A percentile compares a stretch with the other conserved stretches of the same genome.
Conservation (phyloP, 2,113 vertebrate species). For the Edolisoma coerulescens region DNA sequence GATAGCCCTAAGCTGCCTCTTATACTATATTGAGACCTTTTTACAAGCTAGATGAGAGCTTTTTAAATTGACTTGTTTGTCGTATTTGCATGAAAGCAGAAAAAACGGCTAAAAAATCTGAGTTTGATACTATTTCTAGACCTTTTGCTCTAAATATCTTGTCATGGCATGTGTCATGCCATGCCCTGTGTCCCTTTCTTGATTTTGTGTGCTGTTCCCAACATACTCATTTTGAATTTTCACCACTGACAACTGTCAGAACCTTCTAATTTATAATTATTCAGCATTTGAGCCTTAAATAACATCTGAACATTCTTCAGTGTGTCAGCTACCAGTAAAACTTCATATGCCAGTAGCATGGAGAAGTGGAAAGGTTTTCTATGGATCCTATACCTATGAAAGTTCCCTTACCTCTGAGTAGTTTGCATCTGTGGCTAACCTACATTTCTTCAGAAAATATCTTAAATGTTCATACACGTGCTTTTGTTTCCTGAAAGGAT, state of each 20-base stretch:
- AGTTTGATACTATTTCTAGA: not conserved
- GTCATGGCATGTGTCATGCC: not conserved
- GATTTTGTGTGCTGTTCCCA: not conserved
- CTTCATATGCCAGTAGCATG: not conserved
- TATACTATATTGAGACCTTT: not conserved
- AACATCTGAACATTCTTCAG: not conserved
- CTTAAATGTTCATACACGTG: not conserved
- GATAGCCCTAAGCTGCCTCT: not conserved
- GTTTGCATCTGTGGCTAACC: not conserved
- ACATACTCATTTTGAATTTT: not conserved
- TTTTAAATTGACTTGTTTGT: not conserved
- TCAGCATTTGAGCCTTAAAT: not conserved
- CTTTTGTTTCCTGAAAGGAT: constrained; percentile 24
- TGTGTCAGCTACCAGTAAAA: not conserved
- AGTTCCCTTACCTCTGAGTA: not conserved
- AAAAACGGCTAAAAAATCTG: not conserved
- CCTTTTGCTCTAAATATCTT: not conserved
- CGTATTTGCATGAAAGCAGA: not conserved
- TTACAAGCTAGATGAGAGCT: not conserved
- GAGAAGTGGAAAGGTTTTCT: not conserved
- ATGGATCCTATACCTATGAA: not conserved
- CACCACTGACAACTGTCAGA: not conserved
- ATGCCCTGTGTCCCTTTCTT: not conserved
- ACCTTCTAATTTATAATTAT: not conserved
- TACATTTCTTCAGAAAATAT: not conserved